phyloP scores from a whole-genome alignment of 2,797 vertebrate species.

The Characodon lateralis region DNA sequence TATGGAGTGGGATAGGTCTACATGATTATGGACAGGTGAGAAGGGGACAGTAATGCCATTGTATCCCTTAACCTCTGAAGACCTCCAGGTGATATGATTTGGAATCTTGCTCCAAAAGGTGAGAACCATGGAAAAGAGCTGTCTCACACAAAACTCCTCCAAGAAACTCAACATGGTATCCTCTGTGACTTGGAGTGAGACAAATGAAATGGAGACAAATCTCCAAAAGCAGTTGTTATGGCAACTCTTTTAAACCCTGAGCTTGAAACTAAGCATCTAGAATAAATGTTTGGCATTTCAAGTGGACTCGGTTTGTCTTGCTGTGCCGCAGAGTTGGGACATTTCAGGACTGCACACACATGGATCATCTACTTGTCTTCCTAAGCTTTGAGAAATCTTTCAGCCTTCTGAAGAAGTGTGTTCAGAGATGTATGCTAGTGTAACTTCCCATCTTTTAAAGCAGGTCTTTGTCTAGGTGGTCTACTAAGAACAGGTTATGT shows the following conservation, averaged over 20 bases:
- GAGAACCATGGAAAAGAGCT: background rate
- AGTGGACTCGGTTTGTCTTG: background rate
- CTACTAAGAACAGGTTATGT: background rate
- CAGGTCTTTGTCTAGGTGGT: background rate
- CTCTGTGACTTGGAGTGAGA: background rate
- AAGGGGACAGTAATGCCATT: background rate
- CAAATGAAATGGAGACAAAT: conserved; percentile 49
- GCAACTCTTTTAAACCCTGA: conserved; percentile 75
- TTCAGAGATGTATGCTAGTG: conserved; percentile 2
- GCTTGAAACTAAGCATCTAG: conserved; percentile 15
- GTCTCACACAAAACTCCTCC: background rate
- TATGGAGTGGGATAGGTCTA: background rate
- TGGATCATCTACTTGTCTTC: background rate
- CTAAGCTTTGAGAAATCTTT: background rate
- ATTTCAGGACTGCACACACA: background rate
- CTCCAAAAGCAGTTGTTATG: conserved; percentile 65
- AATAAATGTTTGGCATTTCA: background rate
- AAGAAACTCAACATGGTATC: background rate
- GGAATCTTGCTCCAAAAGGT: background rate
- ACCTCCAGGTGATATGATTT: background rate
- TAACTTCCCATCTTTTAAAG: background rate
- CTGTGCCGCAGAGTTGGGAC: background rate
- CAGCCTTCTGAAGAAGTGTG: background rate
- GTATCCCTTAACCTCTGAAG: background rate
- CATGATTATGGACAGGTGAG: background rate